These are phyloP conservation scores for Orthonevra nobilis DNA, from an alignment of 2,888 invertebrate genomes.

Conservation along the genomic window DNA sequence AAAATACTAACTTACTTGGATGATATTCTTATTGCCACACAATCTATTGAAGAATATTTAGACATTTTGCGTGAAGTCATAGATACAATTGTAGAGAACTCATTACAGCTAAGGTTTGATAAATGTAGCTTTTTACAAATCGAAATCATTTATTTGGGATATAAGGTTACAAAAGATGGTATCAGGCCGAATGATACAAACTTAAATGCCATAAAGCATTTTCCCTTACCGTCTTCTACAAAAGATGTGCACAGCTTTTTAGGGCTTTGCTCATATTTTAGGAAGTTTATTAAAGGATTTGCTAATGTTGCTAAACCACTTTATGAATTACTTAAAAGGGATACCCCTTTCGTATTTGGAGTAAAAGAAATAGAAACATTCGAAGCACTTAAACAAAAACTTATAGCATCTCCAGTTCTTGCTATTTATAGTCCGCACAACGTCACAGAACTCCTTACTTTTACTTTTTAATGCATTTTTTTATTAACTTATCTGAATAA, in stretches of 20 bases:
- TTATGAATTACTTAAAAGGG: conserved; percentile 31
- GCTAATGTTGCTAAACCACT: conserved; percentile 23
- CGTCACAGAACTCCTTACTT: too few species aligned
- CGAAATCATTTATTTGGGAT: conserved; percentile 8
- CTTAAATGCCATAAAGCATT: too few species aligned
- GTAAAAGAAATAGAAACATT: conserved; percentile 66
- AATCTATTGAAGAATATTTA: conserved; percentile 61
- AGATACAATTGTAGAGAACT: conserved; percentile 11
- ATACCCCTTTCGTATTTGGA: conserved; percentile 57
- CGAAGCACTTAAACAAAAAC: conserved; percentile 55
- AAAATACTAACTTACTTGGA: conserved; percentile 71
- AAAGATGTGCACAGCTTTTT: too few species aligned
- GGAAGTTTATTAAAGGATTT: background rate
- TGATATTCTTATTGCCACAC: conserved; percentile 70
- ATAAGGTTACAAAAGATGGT: background rate
- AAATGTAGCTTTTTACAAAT: conserved; percentile 45
- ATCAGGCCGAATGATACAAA: background rate
- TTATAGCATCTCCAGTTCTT: background rate
- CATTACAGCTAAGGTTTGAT: conserved; percentile 19
- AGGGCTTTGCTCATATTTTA: conserved; percentile 26
- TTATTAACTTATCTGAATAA: too few species aligned
- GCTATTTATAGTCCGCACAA: background rate
- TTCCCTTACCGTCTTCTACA: too few species aligned
- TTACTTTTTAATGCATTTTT: too few species aligned
- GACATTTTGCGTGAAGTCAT: conserved; percentile 51